phyloP scores from a whole-genome alignment of 2,888 invertebrate species.

The Atrina japonica region DNA sequence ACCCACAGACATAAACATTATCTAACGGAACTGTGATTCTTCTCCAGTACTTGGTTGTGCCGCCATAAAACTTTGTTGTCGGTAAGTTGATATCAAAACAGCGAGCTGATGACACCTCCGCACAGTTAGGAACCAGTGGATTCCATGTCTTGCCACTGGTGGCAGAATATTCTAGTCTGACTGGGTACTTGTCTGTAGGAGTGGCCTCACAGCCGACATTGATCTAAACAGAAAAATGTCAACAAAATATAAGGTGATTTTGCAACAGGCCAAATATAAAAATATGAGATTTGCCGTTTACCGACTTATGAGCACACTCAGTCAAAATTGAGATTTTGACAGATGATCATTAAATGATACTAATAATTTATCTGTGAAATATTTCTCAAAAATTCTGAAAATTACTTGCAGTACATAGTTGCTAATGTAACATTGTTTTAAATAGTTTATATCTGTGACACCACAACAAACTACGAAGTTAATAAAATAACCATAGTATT shows the following conservation, averaged over 20 bases:
- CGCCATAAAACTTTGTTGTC: conserved; percentile 79
- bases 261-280: too few species aligned
- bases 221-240: conserved; percentile 69
- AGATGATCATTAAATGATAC: not conserved
- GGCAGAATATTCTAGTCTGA: conserved; percentile 79
- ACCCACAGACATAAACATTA: conserved; percentile 80
- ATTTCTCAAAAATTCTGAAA: too few species aligned
- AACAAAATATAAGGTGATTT: too few species aligned
- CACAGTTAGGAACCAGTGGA: conserved; percentile 77
- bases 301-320: too few species aligned
- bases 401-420: too few species aligned
- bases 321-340: too few species aligned
- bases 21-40: conserved; percentile 77
- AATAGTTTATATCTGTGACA: too few species aligned
- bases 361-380: too few species aligned
- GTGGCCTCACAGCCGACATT: conserved; percentile 80
- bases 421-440: too few species aligned
- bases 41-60: conserved; percentile 77
- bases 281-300: too few species aligned
- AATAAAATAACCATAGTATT: too few species aligned
- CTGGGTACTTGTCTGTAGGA: conserved; percentile 74
- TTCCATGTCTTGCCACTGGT: conserved; percentile 80
- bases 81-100: conserved; percentile 75
- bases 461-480: too few species aligned
- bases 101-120: conserved; percentile 64